Base-by-base conservation (phyloP, 2,113 vertebrate species). In the Perognathus longimembris region DNA sequence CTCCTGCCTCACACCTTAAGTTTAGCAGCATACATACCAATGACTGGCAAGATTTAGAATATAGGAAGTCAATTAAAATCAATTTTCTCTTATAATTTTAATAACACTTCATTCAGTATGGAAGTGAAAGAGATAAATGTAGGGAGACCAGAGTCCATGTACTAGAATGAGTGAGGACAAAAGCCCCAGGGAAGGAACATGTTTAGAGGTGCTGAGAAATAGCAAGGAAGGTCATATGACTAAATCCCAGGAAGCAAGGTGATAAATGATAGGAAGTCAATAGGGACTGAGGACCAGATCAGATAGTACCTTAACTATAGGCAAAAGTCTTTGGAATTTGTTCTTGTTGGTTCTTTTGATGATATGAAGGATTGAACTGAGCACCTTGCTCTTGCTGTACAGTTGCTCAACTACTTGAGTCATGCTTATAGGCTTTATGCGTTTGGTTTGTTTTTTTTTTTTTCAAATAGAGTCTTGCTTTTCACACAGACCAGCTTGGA, bases 1-100 rank as follows among this genome's bases (percentile, higher is more conserved):
- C 42, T 86, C 67, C 91, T 77, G 40, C 81, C 61, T 84, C 92
- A 63, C 1, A 88, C 64, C 40, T 76, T 70, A 86, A 85, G 54
- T 21, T 85, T 67, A 87, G 63, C 22, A 76, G n/a, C 70, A 67
- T 71, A 45, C 64, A 66, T 57, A n/a, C 21, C 61, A 70, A 78
- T 54, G 70, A 82, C 30, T 76, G 61, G 42, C 42, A 91, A 94
- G 40, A 76, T 4, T 93, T 85, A 91, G 75, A 76, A 89, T 50
- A 34, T 89, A 85, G 90, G 38, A 91, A 95, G 84, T 50, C 50
- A 21, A 38, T 92, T 64, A 24, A 34, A 45, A 45, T 45, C 45
- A 45, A 45, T 45, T 45, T 45, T 45, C 45, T 45, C 45, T 12
- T 1, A n/a, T n/a, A 12, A 45, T 11, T 45, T 45, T 45, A 11